phyloP scores from a whole-genome alignment of 2,888 invertebrate genomes.

The Acrobasis repandana region DNA sequence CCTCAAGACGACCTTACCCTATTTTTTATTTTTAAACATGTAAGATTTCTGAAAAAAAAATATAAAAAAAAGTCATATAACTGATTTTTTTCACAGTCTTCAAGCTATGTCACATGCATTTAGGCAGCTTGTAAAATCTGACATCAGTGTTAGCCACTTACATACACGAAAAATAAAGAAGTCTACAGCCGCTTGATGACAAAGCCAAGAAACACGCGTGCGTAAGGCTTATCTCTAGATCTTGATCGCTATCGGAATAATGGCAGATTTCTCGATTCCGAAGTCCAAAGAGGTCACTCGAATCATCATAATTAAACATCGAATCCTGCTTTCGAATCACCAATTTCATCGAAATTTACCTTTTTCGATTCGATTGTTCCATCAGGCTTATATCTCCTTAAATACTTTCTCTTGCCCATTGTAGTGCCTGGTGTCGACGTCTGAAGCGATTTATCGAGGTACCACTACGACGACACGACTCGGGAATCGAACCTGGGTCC shows the following conservation, averaged over 20 bases:
- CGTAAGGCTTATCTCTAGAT: not conserved
- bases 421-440: slow-evolving; percentile 70
- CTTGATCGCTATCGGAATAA: slow-evolving; percentile 4
- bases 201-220: not conserved
- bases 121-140: too few relatives aligned
- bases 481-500: slow-evolving; percentile 62
- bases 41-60: too few relatives aligned
- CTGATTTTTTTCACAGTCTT: too few relatives aligned
- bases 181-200: not conserved
- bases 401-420: slow-evolving; percentile 76
- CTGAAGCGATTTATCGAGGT: slow-evolving; percentile 64
- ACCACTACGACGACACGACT: slow-evolving; percentile 60
- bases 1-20: too few relatives aligned
- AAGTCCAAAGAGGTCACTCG: slow-evolving; percentile 4
- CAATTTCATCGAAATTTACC: slow-evolving; percentile 46
- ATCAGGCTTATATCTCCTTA: slow-evolving; percentile 58
- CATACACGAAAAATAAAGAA: not conserved
- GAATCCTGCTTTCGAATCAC: slow-evolving; percentile 17
- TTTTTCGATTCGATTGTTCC: slow-evolving; percentile 48
- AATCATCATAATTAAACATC: slow-evolving; percentile 13
- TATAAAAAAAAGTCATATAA: too few relatives aligned
- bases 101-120: too few relatives aligned
- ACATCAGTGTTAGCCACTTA: too few relatives aligned
- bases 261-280: slow-evolving; percentile 35
- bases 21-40: too few relatives aligned